Conservation (phyloP, 2,888 invertebrate genomes). For the Timema podura region DNA sequence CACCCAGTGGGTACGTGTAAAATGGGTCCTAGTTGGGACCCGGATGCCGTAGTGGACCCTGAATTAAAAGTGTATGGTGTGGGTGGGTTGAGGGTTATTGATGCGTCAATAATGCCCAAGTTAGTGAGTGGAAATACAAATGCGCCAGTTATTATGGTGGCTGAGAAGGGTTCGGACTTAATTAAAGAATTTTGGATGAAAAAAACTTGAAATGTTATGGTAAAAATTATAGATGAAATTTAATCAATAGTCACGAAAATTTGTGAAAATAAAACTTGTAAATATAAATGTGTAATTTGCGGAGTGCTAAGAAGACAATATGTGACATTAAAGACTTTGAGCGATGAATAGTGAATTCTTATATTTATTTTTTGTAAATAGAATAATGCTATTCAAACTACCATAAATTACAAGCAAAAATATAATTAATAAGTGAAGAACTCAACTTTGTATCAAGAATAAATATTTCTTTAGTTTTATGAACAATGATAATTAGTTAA, state of each 20-base stretch:
- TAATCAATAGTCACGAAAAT: too few species aligned
- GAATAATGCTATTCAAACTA: too few species aligned
- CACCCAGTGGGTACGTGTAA: slow-evolving; percentile 85
- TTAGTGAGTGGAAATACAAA: slow-evolving; percentile 83
- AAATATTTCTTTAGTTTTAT: too few species aligned
- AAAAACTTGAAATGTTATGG: slow-evolving; percentile 10
- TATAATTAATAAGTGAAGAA: too few species aligned
- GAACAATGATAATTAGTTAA: too few species aligned
- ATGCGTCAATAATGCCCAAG: slow-evolving; percentile 83
- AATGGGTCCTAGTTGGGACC: slow-evolving; percentile 86
- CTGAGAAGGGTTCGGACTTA: slow-evolving; percentile 83
- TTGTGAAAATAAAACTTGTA: too few species aligned
- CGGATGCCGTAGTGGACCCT: slow-evolving; percentile 77
- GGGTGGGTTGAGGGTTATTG: slow-evolving; percentile 72
- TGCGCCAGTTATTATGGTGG: slow-evolving; percentile 85
- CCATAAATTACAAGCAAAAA: too few species aligned
- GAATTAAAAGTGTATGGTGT: slow-evolving; percentile 62
- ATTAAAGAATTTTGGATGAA: slow-evolving; percentile 73
- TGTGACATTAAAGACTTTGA: not conserved
- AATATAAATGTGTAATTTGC: too few species aligned
- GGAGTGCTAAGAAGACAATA: not conserved
- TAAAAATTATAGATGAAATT: too few species aligned
- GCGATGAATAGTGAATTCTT: too few species aligned
- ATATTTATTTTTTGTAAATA: too few species aligned
- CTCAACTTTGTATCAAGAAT: too few species aligned